phyloP scores from a whole-genome alignment of 2,113 vertebrate genomes.

The Cyphomyrus discorhynchus region DNA sequence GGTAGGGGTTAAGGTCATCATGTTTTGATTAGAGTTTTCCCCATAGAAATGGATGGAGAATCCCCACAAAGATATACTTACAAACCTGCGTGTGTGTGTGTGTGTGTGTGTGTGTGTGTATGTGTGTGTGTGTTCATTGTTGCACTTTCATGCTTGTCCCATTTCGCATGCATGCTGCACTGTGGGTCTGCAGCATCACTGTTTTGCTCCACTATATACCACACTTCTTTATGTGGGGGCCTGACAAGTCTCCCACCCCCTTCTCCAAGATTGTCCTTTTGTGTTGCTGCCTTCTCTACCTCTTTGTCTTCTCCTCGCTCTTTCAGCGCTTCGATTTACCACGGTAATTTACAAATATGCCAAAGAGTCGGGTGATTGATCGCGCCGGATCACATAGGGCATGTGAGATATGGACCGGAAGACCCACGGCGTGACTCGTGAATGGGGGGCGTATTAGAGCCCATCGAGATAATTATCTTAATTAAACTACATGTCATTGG shows the following conservation, averaged over 20 bases:
- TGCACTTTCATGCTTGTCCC: neutral
- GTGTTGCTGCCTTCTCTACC: constrained; percentile 27
- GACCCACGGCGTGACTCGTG: constrained; percentile 40
- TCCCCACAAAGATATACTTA: no score
- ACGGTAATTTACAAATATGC: constrained; percentile 48
- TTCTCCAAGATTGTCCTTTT: neutral
- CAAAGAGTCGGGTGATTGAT: constrained; percentile 43
- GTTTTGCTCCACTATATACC: neutral
- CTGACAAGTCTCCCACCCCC: neutral
- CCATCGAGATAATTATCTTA: constrained; percentile 56
- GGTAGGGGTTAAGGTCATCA: no score
- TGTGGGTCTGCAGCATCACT: neutral
- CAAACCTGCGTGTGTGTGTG: neutral
- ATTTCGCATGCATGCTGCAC: neutral
- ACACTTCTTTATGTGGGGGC: neutral
- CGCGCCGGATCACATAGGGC: constrained; percentile 22
- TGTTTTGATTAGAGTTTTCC: no score
- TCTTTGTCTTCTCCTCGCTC: constrained; percentile 7
- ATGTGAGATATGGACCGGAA: constrained; percentile 13
- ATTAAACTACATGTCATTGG: constrained; percentile 58
- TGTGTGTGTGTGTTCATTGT: neutral
- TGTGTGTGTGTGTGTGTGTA: neutral
- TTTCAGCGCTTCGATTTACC: constrained; percentile 48
- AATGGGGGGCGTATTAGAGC: constrained; percentile 32
- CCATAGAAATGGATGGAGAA: no score